phyloP scores from a whole-genome alignment of 2,797 vertebrate species.

The Paguma larvata region DNA sequence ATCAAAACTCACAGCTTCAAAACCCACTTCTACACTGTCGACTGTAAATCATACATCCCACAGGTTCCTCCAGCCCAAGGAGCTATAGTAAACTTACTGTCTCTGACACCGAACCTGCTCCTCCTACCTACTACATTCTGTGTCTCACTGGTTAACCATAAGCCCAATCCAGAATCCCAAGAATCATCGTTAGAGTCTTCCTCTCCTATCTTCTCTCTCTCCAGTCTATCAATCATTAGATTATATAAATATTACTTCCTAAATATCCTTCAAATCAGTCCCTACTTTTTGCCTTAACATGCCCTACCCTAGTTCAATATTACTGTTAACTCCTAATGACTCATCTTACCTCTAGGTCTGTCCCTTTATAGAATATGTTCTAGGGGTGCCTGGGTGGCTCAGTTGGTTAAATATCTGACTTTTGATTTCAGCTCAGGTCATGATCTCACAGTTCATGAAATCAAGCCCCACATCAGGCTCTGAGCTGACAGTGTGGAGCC shows the following conservation, averaged over 20 bases:
- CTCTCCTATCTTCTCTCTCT: background rate
- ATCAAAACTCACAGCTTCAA: background rate
- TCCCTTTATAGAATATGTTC: background rate
- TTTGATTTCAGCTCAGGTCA: too few relatives aligned
- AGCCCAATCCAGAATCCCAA: background rate
- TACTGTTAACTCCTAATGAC: background rate
- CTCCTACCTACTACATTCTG: background rate
- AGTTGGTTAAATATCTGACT: too few relatives aligned
- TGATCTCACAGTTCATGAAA: too few relatives aligned
- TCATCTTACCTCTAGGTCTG: background rate
- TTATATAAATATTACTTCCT: background rate
- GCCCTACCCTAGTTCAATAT: background rate
- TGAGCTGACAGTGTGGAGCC: too few relatives aligned
- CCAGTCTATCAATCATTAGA: background rate
- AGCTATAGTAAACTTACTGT: background rate
- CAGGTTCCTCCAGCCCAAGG: background rate
- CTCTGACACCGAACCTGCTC: background rate
- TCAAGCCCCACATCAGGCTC: too few relatives aligned
- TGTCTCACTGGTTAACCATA: background rate
- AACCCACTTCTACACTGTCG: background rate
- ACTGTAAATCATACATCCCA: background rate
- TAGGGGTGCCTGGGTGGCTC: too few relatives aligned
- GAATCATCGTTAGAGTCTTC: background rate
- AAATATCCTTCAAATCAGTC: background rate
- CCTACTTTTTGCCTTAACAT: background rate